Evolutionary conservation across 2,113 vertebrate genomes (phyloP), one percentile per base, ranked within the genome.

Genomic region (Gulo gulo): DNA sequence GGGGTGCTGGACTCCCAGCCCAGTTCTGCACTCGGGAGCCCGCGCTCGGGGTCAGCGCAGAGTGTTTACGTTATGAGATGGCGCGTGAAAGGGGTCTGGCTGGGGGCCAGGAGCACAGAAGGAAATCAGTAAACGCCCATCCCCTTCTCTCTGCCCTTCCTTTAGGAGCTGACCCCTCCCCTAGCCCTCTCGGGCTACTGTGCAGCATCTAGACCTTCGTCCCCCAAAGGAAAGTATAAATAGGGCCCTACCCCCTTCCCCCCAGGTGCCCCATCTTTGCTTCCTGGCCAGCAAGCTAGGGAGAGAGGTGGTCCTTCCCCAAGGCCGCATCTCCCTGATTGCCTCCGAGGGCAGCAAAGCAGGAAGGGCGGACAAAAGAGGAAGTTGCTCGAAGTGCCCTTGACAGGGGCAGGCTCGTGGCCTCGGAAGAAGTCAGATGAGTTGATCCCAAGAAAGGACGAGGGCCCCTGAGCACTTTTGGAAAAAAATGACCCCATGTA

Each of bases 21-120:
- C 52, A 14, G 71, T 57, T n/a, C 69, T 2, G 0, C 0, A 34
- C 52, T 34, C 39, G 1, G 1, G 63, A 89, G 20, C 57, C 55
- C 2, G 0, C 0, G 79, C 36, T 42, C 79, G 13, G n/a, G 45
- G 39, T 36, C 6, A 3, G 20, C 9, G 0, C 0, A 11, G 20
- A 26, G 2, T 3, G 13, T 20, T 80, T n/a, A 23, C 34, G 0
- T 34, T 1, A 24, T 29, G 76, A 61, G 82, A n/a, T 31, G 36
- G n/a, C 0, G 0, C n/a, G 0, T 2, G 0, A 24, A 16, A 26
- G 7, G 26, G 67, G 65, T 57, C 50, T 90, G 91, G 39, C 21
- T 12, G 1, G 14, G 71, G 4, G 52, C 88, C 34, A 2, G 94
- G 57, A 12, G 63, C 36, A 11, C 6, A 31, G 45, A 45, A 89